Evolutionary conservation across 2,888 invertebrate species (phyloP).

Genomic region (Leptinotarsa rubiginosa): DNA sequence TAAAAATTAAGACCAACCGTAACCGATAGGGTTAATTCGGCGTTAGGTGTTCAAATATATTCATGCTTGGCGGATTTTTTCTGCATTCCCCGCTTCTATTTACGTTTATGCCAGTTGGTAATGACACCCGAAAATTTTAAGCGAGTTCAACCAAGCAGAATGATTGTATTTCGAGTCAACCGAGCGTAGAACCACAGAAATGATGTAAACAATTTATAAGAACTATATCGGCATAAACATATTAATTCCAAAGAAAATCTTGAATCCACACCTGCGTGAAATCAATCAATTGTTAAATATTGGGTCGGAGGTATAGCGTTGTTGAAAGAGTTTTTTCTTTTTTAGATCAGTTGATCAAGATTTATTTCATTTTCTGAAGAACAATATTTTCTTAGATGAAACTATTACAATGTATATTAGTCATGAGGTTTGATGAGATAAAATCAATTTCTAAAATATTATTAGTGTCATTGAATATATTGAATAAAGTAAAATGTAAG

Average conservation of each 20-base stretch:
- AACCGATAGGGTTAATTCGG: slow-evolving; percentile 23
- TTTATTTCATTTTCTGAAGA: too few species aligned
- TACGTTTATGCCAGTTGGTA: slow-evolving; percentile 28
- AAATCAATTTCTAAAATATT: too few species aligned
- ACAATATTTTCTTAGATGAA: too few species aligned
- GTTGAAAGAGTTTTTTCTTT: too few species aligned
- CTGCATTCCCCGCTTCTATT: slow-evolving; percentile 12
- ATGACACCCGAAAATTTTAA: slow-evolving; percentile 30
- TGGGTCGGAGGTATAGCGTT: background rate
- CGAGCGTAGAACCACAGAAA: slow-evolving; percentile 31
- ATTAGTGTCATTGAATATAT: too few species aligned
- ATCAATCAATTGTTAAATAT: background rate
- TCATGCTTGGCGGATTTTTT: slow-evolving; percentile 25
- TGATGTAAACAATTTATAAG: slow-evolving; percentile 13
- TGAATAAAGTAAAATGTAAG: too few species aligned
- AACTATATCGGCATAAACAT: slow-evolving; percentile 25
- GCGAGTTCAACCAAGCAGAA: slow-evolving; percentile 27
- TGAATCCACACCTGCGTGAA: slow-evolving; percentile 13
- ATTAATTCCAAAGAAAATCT: slow-evolving; percentile 16
- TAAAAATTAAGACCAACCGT: slow-evolving; percentile 24
- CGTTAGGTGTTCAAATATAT: slow-evolving; percentile 22
- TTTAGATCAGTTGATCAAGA: too few species aligned
- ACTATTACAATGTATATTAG: too few species aligned
- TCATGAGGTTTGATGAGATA: too few species aligned
- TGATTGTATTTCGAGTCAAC: slow-evolving; percentile 34